These are phyloP conservation scores for Calliscelio sp. DNA, from an alignment of 2,888 invertebrate genomes.

Conservation along the genomic window DNA sequence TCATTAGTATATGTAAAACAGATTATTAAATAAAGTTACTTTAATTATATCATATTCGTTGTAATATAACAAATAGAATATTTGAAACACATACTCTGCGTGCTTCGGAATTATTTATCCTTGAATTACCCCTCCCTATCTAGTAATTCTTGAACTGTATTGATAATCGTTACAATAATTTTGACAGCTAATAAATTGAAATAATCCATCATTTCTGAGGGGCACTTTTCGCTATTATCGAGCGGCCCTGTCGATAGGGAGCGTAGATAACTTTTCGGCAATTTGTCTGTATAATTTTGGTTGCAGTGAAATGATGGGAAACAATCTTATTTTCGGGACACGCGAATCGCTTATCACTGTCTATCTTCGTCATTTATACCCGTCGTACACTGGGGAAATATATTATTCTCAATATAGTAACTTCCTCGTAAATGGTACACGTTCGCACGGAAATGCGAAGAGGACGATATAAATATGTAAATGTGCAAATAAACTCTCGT, in stretches of 20 bases:
- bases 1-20: too few species aligned
- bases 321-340: constrained; percentile 4
- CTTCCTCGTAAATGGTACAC: constrained; percentile 13
- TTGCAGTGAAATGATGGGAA: not conserved
- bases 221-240: not conserved
- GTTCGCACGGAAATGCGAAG: constrained; percentile 3
- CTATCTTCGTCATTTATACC: constrained; percentile 1
- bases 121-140: too few species aligned
- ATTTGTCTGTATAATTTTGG: not conserved
- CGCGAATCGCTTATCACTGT: constrained; percentile 1
- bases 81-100: too few species aligned
- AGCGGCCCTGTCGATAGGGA: not conserved
- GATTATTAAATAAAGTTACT: too few species aligned
- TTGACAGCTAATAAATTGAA: not conserved
- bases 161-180: not conserved
- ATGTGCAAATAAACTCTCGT: constrained; percentile 16
- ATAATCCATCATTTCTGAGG: not conserved
- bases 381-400: not conserved
- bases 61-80: too few species aligned
- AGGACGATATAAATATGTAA: constrained; percentile 26
- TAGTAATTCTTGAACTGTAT: too few species aligned
- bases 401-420: constrained; percentile 7
- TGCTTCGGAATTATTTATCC: too few species aligned
- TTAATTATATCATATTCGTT: too few species aligned
- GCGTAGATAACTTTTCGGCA: not conserved